Evolutionary conservation across 2,888 invertebrate genomes (phyloP), one percentile per base, ranked within the genome.

Genomic region (Herminia tarsipennalis): DNA sequence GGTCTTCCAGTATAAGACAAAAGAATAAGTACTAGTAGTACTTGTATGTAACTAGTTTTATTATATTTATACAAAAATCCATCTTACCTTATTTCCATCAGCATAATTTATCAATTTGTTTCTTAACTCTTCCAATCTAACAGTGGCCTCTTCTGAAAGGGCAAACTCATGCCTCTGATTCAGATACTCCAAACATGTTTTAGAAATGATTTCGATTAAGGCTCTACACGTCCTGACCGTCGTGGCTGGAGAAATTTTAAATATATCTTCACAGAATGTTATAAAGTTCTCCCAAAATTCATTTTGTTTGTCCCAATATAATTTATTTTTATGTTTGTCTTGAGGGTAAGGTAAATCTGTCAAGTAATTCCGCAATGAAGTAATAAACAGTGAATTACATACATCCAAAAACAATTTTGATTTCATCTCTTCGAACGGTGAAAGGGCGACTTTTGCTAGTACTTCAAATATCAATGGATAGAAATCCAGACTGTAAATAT

Each of bases 251-350:
- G 79, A 78, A n/a, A 78, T 65, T 14, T 76, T 73, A 1, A 87
- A 68, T 13, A 93, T 66, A 33, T 74, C 76, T 41, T 86, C 81
- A 42, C 75, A 79, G 58, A 88, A 81, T 9, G 32, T 54, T 22
- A 86, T 56, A 9, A 84, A 79, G 55, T 86, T 78, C 9, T 54
- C 46, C 89, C 89, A 89, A 73, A 89, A 89, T 12, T 65, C 64
- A n/a, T 57, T 60, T 56, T 71, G 77, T 35, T 83, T 63, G 5
- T 73, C 69, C 88, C 88, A 89, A 50, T 88, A 89, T 39, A 80
- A 61, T 9, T 48, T 58, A 32, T 70, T 71, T 8, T 50, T 38
- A 1, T 29, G 22, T 40, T 66, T 73, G 1, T 43, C 49, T 14
- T 54, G 44, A 0, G 50, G 44, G 42, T 80, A 83, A 1, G 86